Evolutionary conservation across 1,140 invertebrate species (phyloP).

Genomic region (Thereuonema tuberculata): DNA sequence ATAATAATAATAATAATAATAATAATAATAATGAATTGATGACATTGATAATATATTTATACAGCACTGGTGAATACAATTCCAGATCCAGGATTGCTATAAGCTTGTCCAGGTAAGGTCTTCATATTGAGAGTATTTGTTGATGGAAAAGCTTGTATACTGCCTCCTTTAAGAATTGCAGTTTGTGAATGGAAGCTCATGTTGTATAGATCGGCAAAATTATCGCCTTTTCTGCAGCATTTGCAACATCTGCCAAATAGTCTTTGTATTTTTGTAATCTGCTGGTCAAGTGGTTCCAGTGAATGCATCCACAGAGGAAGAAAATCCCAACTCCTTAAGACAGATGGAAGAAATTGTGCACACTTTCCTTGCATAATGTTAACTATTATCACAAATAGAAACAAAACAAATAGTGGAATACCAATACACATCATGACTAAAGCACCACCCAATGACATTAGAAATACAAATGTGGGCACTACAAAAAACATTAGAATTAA

Average conservation of each 20-base stretch:
- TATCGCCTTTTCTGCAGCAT: slow-evolving; percentile 1
- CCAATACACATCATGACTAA: slow-evolving; percentile 24
- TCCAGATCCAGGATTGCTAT: background rate
- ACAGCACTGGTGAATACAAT: slow-evolving; percentile 2
- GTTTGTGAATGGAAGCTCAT: slow-evolving; percentile 5
- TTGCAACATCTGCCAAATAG: background rate
- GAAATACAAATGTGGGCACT: slow-evolving; percentile 37
- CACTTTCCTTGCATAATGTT: slow-evolving; percentile 33
- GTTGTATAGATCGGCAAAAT: background rate
- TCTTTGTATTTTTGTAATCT: slow-evolving; percentile 15
- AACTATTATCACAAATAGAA: slow-evolving; percentile 26
- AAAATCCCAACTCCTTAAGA: slow-evolving; percentile 38
- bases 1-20: no score
- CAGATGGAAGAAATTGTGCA: slow-evolving; percentile 31
- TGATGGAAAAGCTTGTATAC: slow-evolving; percentile 1
- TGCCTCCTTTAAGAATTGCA: slow-evolving; percentile 7
- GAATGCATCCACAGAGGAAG: slow-evolving; percentile 37
- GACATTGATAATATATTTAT: background rate
- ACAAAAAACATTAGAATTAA: slow-evolving; percentile 39
- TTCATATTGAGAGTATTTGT: background rate
- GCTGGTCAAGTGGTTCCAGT: slow-evolving; percentile 33
- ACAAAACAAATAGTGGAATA: slow-evolving; percentile 25
- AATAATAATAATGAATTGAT: no score
- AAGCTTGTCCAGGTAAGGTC: background rate
- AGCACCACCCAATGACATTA: slow-evolving; percentile 28